These are phyloP conservation scores for Schizaphis graminum DNA, from an alignment of 2,888 invertebrate genomes.

Conservation along the genomic window DNA sequence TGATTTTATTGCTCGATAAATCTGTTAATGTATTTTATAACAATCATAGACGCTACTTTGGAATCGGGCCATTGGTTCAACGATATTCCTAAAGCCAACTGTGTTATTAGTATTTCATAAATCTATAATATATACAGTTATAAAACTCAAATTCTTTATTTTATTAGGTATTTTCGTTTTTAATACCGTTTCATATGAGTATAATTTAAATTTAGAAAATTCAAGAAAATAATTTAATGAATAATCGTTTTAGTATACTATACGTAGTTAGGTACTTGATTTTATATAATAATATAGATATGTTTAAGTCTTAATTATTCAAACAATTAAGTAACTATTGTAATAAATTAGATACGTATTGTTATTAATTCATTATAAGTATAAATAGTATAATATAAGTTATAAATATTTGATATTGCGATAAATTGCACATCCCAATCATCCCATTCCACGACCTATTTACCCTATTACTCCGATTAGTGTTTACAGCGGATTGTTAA, in stretches of 20 bases:
- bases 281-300: not conserved
- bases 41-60: slow-evolving; percentile 46
- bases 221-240: not conserved
- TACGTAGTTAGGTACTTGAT: not conserved
- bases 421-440: not conserved
- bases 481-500: not conserved
- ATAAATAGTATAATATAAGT: not conserved
- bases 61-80: slow-evolving; percentile 34
- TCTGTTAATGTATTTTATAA: slow-evolving; percentile 50
- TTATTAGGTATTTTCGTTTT: slow-evolving; percentile 35
- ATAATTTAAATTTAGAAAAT: slow-evolving; percentile 37
- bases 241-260: not conserved
- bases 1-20: slow-evolving; percentile 57
- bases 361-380: not conserved
- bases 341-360: not conserved
- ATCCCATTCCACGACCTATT: not conserved
- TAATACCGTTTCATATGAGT: not conserved
- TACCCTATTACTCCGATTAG: not conserved
- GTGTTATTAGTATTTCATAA: slow-evolving; percentile 27
- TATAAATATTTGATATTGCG: not conserved
- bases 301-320: not conserved
- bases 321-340: not conserved
- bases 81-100: slow-evolving; percentile 5
- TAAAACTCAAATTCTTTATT: slow-evolving; percentile 47
- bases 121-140: not conserved